A percentile compares a stretch with the other conserved stretches of the same genome.
Evolutionary conservation across 1,140 invertebrate species (phyloP).

Genomic region (Bilobella aurantiaca): DNA sequence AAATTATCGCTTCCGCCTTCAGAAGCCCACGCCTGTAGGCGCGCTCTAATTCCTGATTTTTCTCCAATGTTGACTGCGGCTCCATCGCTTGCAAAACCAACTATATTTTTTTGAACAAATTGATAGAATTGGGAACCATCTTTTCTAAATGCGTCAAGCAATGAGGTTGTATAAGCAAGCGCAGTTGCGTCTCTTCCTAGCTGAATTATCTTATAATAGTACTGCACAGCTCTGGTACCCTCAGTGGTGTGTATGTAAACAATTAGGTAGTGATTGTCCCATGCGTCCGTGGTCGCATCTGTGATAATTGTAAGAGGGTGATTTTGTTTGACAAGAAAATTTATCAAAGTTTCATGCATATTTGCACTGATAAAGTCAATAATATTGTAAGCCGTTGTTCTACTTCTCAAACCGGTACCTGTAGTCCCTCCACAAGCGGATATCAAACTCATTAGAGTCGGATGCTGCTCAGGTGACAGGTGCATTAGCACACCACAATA

Average conservation of each 20-base stretch:
- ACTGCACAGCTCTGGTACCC: neutral
- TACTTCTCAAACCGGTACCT: neutral
- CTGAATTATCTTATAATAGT: neutral
- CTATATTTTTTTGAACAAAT: neutral
- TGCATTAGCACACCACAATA: neutral
- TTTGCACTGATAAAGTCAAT: neutral
- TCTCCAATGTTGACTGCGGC: neutral
- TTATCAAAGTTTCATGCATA: neutral
- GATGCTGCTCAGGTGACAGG: neutral
- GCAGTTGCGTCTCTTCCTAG: neutral
- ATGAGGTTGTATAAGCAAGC: neutral
- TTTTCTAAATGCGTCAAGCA: neutral
- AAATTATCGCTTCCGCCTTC: neutral
- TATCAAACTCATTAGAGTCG: neutral
- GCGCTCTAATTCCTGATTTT: neutral
- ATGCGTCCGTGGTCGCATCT: neutral
- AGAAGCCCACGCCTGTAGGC: neutral
- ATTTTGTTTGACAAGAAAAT: neutral
- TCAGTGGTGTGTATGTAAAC: neutral
- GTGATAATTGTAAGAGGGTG: neutral
- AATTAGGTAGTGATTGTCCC: neutral
- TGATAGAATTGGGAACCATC: neutral
- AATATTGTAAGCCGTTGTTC: neutral
- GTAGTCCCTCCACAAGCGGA: neutral
- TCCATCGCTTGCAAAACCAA: neutral